Evolutionary conservation across 2,888 invertebrate genomes (phyloP).

Genomic region (Deilephila porcellus): DNA sequence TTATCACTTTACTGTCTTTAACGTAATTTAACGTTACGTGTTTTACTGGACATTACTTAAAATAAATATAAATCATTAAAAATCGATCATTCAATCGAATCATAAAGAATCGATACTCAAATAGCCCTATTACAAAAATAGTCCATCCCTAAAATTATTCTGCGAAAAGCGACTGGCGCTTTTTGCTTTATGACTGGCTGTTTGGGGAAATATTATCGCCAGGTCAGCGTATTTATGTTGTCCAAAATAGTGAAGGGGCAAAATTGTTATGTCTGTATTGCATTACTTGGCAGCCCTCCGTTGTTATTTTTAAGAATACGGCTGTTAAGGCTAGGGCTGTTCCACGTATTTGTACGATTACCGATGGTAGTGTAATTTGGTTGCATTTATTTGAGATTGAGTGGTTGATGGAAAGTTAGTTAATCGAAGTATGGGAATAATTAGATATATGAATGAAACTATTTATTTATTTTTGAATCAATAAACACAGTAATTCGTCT

Average conservation of each 20-base stretch:
- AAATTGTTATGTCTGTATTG: slow-evolving; percentile 38
- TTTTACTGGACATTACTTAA: too few species aligned
- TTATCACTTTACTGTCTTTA: too few species aligned
- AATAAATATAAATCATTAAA: too few species aligned
- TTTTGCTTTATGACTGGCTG: slow-evolving; percentile 58
- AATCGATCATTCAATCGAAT: too few species aligned
- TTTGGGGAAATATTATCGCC: slow-evolving; percentile 47
- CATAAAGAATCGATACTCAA: slow-evolving; percentile 22
- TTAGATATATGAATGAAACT: too few species aligned
- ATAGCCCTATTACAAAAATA: background rate
- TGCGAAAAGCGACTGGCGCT: slow-evolving; percentile 42
- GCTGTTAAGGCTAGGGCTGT: slow-evolving; percentile 24
- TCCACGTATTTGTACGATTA: background rate
- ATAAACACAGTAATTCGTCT: too few species aligned
- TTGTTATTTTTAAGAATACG: slow-evolving; percentile 28
- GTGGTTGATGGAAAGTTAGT: too few species aligned
- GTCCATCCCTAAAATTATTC: slow-evolving; percentile 37
- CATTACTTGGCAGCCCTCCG: slow-evolving; percentile 30
- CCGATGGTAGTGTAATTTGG: too few species aligned
- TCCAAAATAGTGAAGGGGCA: slow-evolving; percentile 35
- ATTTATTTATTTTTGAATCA: too few species aligned
- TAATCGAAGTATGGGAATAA: too few species aligned
- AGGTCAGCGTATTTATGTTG: slow-evolving; percentile 36
- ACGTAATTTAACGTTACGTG: too few species aligned
- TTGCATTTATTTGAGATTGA: too few species aligned